phyloP scores from a whole-genome alignment of 2,888 invertebrate species.

The Aquatica leii region DNA sequence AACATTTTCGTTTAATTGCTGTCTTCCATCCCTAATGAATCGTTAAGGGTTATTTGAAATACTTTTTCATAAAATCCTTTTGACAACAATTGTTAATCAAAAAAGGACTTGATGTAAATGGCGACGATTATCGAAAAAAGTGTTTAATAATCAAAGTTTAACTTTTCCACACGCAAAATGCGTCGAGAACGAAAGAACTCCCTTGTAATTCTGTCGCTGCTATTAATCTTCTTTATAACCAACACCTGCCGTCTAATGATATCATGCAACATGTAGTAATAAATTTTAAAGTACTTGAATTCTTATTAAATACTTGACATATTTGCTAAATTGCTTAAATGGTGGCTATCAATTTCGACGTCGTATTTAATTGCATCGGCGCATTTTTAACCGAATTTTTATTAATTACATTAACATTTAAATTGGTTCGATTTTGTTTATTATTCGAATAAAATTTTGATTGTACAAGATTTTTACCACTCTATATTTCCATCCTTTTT shows the following conservation, averaged over 20 bases:
- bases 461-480: no score
- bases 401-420: no score
- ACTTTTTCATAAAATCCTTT: slow-evolving; percentile 29
- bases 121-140: slow-evolving; percentile 1
- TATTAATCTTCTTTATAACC: no score
- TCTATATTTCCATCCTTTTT: no score
- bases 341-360: no score
- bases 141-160: slow-evolving; percentile 3
- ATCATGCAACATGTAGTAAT: slow-evolving; percentile 19
- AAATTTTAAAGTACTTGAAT: slow-evolving; percentile 14
- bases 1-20: slow-evolving; percentile 40
- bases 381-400: no score
- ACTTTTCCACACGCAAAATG: background rate
- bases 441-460: no score
- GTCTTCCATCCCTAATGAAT: slow-evolving; percentile 38
- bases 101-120: slow-evolving; percentile 19
- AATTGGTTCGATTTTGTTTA: no score
- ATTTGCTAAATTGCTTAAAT: no score
- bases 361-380: no score
- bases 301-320: no score
- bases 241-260: background rate
- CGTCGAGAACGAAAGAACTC: slow-evolving; percentile 2
- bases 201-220: no score
- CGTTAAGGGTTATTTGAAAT: slow-evolving; percentile 34
- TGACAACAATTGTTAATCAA: slow-evolving; percentile 38